A percentile compares a stretch with the other conserved stretches of the same genome.
Evolutionary conservation across 2,797 vertebrate species (phyloP).

Genomic region (Neosilurus mollespiculum): DNA sequence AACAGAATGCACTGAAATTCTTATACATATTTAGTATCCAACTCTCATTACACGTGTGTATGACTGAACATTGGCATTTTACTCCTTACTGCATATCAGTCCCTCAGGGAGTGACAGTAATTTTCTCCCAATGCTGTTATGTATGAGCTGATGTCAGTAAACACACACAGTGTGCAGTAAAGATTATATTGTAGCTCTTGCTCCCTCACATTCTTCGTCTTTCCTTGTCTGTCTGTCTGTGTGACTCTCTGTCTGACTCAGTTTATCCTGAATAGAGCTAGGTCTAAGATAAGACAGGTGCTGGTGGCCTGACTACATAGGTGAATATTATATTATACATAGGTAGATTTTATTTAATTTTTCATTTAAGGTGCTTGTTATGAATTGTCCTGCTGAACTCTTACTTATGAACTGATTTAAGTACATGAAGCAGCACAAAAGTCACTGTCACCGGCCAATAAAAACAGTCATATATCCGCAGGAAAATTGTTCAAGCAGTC

Average conservation of each 20-base stretch:
- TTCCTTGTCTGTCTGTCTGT: constrained; percentile 15
- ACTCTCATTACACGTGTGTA: constrained; percentile 14
- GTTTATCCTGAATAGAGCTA: neutral
- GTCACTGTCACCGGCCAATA: constrained; percentile 1
- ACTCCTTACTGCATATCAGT: constrained; percentile 43
- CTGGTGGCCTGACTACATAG: neutral
- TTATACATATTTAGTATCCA: neutral
- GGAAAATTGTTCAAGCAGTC: neutral
- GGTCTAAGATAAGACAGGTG: neutral
- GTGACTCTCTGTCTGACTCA: neutral
- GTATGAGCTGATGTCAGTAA: constrained; percentile 50
- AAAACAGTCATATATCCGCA: neutral
- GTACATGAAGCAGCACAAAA: no score
- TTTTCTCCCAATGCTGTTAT: constrained; percentile 55
- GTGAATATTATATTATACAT: neutral
- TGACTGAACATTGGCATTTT: constrained; percentile 34
- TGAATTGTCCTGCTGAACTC: constrained; percentile 5
- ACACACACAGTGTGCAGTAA: constrained; percentile 56
- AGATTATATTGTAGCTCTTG: constrained; percentile 35
- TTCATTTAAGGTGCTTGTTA: neutral
- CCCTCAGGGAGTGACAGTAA: constrained; percentile 52
- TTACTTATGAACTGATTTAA: no score
- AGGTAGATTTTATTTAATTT: constrained; percentile 8
- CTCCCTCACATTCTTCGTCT: neutral
- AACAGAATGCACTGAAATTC: neutral